Percentiles rank a stretch among this genome's conserved stretches.
phyloP scores from a whole-genome alignment of 2,888 invertebrate species.

The Linyphia triangularis region DNA sequence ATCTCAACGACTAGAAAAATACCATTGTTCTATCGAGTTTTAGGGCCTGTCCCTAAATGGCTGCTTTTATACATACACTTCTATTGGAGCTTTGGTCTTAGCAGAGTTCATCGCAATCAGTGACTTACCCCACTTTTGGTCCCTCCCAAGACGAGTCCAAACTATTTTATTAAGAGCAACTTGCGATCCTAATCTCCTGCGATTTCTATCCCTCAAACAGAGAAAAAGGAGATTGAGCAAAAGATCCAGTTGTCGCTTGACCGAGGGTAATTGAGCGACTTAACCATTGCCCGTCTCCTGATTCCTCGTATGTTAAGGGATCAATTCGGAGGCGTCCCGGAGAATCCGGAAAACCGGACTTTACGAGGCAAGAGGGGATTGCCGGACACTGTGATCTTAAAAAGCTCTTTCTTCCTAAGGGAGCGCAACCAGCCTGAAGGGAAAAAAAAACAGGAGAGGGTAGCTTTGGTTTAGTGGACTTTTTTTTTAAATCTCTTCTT shows the following conservation, averaged over 20 bases:
- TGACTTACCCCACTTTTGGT: too few relatives aligned
- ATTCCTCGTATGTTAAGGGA: constrained; percentile 59
- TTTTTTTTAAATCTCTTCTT: not conserved
- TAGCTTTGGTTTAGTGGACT: not conserved
- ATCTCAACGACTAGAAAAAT: too few relatives aligned
- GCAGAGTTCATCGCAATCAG: too few relatives aligned
- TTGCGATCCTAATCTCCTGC: constrained; percentile 46
- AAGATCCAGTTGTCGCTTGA: not conserved
- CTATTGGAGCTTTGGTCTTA: too few relatives aligned
- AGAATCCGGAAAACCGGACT: constrained; percentile 30
- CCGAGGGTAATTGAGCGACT: constrained; percentile 60
- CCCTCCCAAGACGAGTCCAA: too few relatives aligned
- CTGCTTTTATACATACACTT: too few relatives aligned
- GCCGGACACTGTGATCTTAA: constrained; percentile 29
- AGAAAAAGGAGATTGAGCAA: constrained; percentile 31
- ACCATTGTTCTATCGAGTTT: too few relatives aligned
- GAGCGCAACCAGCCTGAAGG: not conserved
- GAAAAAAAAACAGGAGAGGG: constrained; percentile 15
- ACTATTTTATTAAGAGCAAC: constrained; percentile 62
- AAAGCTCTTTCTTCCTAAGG: not conserved
- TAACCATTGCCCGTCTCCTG: constrained; percentile 38
- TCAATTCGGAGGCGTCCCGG: constrained; percentile 32
- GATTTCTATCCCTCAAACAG: constrained; percentile 32
- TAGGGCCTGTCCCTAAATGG: too few relatives aligned
- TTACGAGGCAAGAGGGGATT: constrained; percentile 60